Conservation (phyloP, 2,113 vertebrate genomes). For the Alethe castanea region DNA sequence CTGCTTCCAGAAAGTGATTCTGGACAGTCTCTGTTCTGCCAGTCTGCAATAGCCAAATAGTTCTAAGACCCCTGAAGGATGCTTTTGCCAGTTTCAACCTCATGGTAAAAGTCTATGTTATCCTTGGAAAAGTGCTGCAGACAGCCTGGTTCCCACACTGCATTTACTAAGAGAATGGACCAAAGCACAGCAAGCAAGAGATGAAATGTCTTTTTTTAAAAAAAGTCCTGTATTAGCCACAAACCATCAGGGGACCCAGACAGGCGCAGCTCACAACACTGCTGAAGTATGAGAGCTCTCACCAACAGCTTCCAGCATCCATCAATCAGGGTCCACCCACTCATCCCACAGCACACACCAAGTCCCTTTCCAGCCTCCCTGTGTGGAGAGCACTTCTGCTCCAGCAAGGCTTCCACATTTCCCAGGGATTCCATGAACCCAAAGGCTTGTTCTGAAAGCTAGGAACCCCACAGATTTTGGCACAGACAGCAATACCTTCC, state of each 20-base stretch:
- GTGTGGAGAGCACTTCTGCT: not conserved
- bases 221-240: not conserved
- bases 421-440: not conserved
- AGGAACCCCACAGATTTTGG: not conserved
- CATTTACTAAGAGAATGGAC: not conserved
- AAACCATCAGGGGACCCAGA: not conserved
- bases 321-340: rapidly evolving
- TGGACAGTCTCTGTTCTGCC: not conserved
- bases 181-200: not conserved
- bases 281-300: not conserved
- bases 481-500: constrained; percentile 79
- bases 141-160: not conserved
- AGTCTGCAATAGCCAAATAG: not conserved
- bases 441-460: not conserved
- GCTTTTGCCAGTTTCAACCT: constrained; percentile 22
- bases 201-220: not conserved
- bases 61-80: not conserved
- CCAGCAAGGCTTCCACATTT: not conserved
- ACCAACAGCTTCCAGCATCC: not conserved
- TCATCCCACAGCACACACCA: not conserved
- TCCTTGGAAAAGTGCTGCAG: constrained; percentile 31
- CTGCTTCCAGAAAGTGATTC: not conserved
- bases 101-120: not conserved
- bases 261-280: not conserved
- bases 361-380: not conserved